phyloP scores from a whole-genome alignment of 2,888 invertebrate genomes.

The Perdita meconis region DNA sequence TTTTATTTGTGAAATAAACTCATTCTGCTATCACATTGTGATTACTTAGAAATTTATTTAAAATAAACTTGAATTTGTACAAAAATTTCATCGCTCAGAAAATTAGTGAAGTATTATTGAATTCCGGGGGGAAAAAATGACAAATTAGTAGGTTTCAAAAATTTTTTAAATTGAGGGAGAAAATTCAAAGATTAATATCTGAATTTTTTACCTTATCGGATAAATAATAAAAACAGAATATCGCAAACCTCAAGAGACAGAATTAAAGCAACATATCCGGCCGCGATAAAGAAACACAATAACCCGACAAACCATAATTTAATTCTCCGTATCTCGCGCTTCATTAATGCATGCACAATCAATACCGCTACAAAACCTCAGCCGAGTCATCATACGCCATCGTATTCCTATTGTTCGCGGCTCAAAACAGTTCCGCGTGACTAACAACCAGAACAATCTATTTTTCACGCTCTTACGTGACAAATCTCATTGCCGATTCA shows the following conservation, averaged over 20 bases:
- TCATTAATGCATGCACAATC: neutral
- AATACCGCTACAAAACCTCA: neutral
- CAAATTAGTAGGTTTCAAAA: no score
- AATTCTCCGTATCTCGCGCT: constrained; percentile 2
- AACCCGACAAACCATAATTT: neutral
- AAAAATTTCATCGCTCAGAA: no score
- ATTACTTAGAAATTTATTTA: no score
- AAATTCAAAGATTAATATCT: no score
- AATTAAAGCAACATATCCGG: neutral
- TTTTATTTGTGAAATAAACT: no score
- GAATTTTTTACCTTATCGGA: no score
- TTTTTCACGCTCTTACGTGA: constrained; percentile 52
- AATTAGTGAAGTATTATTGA: no score
- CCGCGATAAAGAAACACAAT: neutral
- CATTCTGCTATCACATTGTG: no score
- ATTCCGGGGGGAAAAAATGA: no score
- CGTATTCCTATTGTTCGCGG: neutral
- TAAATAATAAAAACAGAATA: neutral
- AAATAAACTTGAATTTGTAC: no score
- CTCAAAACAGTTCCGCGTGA: constrained; percentile 26
- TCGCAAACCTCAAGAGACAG: neutral
- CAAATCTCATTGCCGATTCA: constrained; percentile 33
- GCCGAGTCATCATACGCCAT: neutral
- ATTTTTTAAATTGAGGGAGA: no score
- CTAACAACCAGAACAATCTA: constrained; percentile 61